Base-by-base conservation (phyloP, 2,888 invertebrate genomes). In the Nemoura dubitans region DNA sequence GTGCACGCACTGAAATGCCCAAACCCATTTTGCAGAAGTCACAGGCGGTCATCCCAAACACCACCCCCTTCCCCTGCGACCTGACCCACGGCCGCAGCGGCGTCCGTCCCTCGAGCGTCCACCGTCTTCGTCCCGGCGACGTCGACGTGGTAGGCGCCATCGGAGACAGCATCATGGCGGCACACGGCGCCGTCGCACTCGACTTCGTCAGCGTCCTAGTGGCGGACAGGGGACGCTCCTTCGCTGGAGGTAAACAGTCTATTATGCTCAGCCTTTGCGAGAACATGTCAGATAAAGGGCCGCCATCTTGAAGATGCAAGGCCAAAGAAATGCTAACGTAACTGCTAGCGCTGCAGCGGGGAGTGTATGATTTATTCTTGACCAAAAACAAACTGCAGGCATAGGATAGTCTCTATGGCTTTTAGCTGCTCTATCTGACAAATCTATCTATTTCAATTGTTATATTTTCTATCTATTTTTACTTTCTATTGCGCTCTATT, bases 151-250 rank as follows among this genome's bases (percentile, higher is more conserved):
- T 95, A 16, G 94, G 91, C 0, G 93, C 93, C 0, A 91, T 95
- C 90, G 95, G 95, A 0, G 95, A 95, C 90, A 94, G 94, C 0
- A 89, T 95, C 80, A 93, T 94, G 0, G 94, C 94, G 0, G 94
- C 93, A n/a, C 92, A 92, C 88, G 94, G 94, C 1, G 91, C 93
- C 28, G 91, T 93, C 27, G 93, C 94, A 0, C 90, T 90, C 0
- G 91, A 89, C 59, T 42, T 93, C 0, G 80, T 92, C 0, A 92
- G 93, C 5, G 89, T 93, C 0, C 80, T 89, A 0, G 90, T 91
- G 0, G 93, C 93, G 89, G 93, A 93, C 90, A 90, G 92, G 30
- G 93, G 93, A 14, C 89, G 92, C 0, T 91, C 92, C 0, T 93
- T 92, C 92, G 91, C 92, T 14, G 92, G 92, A 88, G 93, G 93